Evolutionary conservation across 2,113 vertebrate species (phyloP).

Genomic region (Thymallus thymallus): DNA sequence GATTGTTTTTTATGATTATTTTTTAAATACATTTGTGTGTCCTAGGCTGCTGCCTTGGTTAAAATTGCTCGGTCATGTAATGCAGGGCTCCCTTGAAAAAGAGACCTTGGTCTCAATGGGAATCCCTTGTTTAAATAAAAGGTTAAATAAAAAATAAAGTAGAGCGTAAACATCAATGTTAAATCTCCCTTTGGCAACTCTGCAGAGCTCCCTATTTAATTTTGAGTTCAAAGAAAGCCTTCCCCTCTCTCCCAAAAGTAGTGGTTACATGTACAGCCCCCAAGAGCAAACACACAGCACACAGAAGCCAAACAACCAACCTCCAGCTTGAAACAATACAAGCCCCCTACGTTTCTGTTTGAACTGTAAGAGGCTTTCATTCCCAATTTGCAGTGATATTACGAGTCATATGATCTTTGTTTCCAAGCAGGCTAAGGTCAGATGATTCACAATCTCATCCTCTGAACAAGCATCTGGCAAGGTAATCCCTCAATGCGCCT

Average conservation of each 20-base stretch:
- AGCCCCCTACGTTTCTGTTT: not conserved
- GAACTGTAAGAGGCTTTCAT: slow-evolving; percentile 23
- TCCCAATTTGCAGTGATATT: slow-evolving; percentile 27
- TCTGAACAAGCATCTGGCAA: slow-evolving; percentile 18
- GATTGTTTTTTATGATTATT: no score
- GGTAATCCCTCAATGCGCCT: not conserved
- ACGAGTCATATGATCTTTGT: slow-evolving; percentile 20
- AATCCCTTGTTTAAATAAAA: no score
- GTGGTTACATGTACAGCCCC: slow-evolving; percentile 2
- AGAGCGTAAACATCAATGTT: no score
- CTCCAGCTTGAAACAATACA: slow-evolving; percentile 1
- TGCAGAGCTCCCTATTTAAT: no score
- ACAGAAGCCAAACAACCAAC: not conserved
- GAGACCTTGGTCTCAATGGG: no score
- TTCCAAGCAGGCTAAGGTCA: slow-evolving; percentile 9
- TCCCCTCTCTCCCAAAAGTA: not conserved
- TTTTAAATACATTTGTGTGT: no score
- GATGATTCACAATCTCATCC: slow-evolving; percentile 7
- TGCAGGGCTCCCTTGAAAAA: no score
- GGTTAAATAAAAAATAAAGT: no score
- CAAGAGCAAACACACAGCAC: slow-evolving; percentile 4
- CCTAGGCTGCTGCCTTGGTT: no score
- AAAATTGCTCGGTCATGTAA: no score
- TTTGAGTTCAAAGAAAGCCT: no score
- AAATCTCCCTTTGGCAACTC: no score